Evolutionary conservation across 2,113 vertebrate genomes (phyloP).

Genomic region (Gnathonemus longibarbis): DNA sequence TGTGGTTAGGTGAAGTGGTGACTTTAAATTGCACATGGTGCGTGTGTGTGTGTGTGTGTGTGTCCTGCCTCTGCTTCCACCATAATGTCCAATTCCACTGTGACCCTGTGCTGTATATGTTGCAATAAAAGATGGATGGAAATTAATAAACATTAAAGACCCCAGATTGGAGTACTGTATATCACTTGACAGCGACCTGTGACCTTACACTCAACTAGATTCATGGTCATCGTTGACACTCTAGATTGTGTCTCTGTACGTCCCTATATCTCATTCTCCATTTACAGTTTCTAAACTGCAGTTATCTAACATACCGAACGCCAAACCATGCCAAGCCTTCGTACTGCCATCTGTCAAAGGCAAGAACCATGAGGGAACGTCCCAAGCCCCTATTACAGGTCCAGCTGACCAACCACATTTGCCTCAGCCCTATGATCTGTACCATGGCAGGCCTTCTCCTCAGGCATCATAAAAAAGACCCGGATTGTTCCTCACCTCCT

Average conservation of each 20-base stretch:
- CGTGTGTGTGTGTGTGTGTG: not conserved
- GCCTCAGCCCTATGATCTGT: not conserved
- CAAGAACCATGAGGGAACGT: not conserved
- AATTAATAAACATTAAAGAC: not conserved
- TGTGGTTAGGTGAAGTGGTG: not conserved
- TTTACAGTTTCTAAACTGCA: slow-evolving; percentile 4
- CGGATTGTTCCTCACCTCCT: too few relatives aligned
- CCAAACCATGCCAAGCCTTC: not conserved
- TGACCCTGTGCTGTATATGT: not conserved
- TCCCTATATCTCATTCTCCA: not conserved
- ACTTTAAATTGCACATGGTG: not conserved
- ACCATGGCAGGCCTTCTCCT: not conserved
- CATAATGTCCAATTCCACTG: not conserved
- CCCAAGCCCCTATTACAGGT: not conserved
- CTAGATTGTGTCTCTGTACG: not conserved
- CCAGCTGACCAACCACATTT: not conserved
- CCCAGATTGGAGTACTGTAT: not conserved
- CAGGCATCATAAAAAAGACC: not conserved
- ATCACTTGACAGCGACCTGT: not conserved
- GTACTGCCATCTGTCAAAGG: not conserved
- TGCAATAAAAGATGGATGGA: not conserved
- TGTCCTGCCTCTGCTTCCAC: not conserved
- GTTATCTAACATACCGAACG: not conserved
- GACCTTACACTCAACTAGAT: not conserved
- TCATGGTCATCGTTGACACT: not conserved